These are phyloP conservation scores for Trachelus troglodyta DNA, from an alignment of 2,888 invertebrate species.

Conservation along the genomic window DNA sequence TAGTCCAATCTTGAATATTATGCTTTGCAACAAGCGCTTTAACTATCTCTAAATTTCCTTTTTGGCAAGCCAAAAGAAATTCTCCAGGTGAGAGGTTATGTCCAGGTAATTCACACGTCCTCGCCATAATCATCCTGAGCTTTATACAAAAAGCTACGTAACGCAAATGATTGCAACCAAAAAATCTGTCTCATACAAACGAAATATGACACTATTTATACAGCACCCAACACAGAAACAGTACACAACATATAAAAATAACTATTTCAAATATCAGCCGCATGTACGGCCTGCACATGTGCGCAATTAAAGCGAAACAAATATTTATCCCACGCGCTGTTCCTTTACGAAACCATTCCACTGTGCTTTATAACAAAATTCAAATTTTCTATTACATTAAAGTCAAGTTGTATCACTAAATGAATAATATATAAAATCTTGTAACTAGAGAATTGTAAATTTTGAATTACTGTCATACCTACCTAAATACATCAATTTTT, in stretches of 20 bases:
- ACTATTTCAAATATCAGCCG: background rate
- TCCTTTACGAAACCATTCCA: background rate
- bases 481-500: background rate
- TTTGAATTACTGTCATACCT: background rate
- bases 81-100: constrained; percentile 22
- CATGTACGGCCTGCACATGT: background rate
- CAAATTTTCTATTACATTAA: background rate
- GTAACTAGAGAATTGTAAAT: background rate
- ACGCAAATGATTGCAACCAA: background rate
- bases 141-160: background rate
- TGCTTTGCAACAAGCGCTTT: constrained; percentile 28
- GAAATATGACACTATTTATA: background rate
- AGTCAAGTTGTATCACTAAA: background rate
- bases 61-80: constrained; percentile 48
- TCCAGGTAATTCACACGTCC: background rate
- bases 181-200: background rate
- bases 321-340: background rate
- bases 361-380: background rate
- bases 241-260: background rate
- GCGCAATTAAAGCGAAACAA: background rate
- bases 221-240: background rate
- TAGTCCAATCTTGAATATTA: constrained; percentile 47
- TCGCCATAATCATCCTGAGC: background rate
- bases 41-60: constrained; percentile 35
- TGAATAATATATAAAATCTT: background rate